Evolutionary conservation across 2,113 vertebrate genomes (phyloP).

Genomic region (Smithornis capensis): DNA sequence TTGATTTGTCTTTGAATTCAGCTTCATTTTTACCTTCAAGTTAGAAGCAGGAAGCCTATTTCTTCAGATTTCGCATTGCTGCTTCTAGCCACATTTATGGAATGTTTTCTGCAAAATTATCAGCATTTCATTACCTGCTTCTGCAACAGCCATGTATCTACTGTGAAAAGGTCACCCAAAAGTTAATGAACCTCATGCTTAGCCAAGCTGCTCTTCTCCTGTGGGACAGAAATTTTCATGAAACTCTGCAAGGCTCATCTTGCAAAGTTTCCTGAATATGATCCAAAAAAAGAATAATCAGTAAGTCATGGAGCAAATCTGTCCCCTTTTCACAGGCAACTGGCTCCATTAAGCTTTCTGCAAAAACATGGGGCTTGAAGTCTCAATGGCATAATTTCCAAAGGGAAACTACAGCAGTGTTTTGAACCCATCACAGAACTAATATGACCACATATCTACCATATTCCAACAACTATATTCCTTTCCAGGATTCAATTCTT

Average conservation of each 20-base stretch:
- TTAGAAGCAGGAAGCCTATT: conserved; percentile 13
- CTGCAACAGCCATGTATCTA: conserved; percentile 39
- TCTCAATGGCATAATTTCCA: background rate
- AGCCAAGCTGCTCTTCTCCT: conserved; percentile 28
- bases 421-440: background rate
- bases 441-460: background rate
- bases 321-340: background rate
- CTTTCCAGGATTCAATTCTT: background rate
- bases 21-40: conserved; percentile 19
- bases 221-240: conserved; percentile 30
- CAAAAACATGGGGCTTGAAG: background rate
- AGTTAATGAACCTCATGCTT: conserved; percentile 56
- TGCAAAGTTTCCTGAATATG: conserved; percentile 20
- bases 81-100: conserved; percentile 35
- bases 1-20: conserved; percentile 17
- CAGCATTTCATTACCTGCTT: conserved; percentile 51
- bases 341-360: background rate
- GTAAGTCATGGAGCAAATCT: background rate
- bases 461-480: background rate
- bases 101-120: conserved; percentile 48
- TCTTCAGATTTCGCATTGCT: background rate
- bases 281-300: background rate
- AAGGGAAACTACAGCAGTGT: background rate
- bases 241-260: conserved; percentile 30
- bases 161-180: conserved; percentile 51